phyloP scores from a whole-genome alignment of 2,888 invertebrate genomes.

The Conops quadrifasciatus region DNA sequence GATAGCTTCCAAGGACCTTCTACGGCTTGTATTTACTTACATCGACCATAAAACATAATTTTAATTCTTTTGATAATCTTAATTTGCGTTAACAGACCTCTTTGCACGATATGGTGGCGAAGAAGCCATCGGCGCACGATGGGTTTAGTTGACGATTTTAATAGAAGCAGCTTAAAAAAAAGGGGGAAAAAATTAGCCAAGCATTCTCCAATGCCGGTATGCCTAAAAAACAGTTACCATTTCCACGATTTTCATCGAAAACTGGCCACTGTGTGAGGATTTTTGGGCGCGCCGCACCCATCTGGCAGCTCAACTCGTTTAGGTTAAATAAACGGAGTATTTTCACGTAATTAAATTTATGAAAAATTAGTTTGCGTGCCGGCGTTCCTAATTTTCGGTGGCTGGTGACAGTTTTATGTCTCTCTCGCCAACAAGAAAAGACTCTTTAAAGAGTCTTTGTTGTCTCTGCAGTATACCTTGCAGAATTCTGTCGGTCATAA shows the following conservation, averaged over 20 bases:
- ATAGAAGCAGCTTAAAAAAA: too few species aligned
- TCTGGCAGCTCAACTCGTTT: not conserved
- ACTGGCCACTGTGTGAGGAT: not conserved
- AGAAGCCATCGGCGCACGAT: not conserved
- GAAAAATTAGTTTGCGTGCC: constrained; percentile 25
- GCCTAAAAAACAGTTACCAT: too few species aligned
- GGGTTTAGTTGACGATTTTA: too few species aligned
- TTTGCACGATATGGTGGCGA: constrained; percentile 7
- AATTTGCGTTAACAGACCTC: constrained; percentile 32
- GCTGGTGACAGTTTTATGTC: too few species aligned
- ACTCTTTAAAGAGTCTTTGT: too few species aligned
- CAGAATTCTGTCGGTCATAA: too few species aligned
- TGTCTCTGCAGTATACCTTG: too few species aligned
- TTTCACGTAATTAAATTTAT: constrained; percentile 27
- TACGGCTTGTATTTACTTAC: not conserved
- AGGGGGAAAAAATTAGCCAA: too few species aligned
- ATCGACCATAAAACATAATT: not conserved
- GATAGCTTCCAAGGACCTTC: constrained; percentile 15
- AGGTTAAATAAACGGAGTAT: constrained; percentile 12
- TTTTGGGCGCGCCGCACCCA: not conserved
- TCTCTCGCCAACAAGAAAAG: too few species aligned
- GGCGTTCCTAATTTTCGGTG: too few species aligned
- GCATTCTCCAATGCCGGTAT: too few species aligned
- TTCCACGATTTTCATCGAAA: too few species aligned
- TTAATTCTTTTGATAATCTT: constrained; percentile 38